A percentile compares a stretch with the other conserved stretches of the same genome.
Evolutionary conservation across 1,140 invertebrate species (phyloP).

Genomic region (Sitophilus oryzae): DNA sequence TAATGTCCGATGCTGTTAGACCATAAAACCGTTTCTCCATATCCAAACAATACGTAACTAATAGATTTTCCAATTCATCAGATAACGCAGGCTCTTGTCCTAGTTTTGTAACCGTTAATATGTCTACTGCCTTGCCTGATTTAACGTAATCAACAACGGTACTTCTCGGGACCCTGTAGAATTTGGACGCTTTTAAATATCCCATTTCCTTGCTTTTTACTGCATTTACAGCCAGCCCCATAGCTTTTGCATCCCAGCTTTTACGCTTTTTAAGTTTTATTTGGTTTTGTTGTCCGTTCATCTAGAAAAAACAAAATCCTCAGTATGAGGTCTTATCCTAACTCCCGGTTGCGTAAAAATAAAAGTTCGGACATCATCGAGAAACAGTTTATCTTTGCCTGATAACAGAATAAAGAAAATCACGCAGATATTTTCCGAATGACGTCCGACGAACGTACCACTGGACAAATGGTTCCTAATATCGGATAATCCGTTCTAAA

Average conservation of each 20-base stretch:
- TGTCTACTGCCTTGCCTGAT: neutral
- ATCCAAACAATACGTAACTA: no score
- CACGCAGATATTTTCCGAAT: no score
- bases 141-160: neutral
- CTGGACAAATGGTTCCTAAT: no score
- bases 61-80: neutral
- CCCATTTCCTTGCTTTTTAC: conserved; percentile 3
- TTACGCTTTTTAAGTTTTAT: neutral
- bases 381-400: no score
- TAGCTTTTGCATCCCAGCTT: neutral
- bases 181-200: neutral
- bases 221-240: neutral
- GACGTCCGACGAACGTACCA: no score
- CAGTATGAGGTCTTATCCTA: no score
- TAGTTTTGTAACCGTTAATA: conserved; percentile 1
- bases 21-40: conserved; percentile 8
- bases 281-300: no score
- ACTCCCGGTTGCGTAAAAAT: no score
- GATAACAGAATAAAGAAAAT: no score
- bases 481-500: no score
- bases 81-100: neutral
- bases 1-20: conserved; percentile 8
- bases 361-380: no score
- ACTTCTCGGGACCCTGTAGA: neutral
- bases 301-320: no score